Percentiles rank a stretch among this genome's conserved stretches.
Conservation (phyloP, 2,797 vertebrate genomes). For the Emys orbicularis region DNA sequence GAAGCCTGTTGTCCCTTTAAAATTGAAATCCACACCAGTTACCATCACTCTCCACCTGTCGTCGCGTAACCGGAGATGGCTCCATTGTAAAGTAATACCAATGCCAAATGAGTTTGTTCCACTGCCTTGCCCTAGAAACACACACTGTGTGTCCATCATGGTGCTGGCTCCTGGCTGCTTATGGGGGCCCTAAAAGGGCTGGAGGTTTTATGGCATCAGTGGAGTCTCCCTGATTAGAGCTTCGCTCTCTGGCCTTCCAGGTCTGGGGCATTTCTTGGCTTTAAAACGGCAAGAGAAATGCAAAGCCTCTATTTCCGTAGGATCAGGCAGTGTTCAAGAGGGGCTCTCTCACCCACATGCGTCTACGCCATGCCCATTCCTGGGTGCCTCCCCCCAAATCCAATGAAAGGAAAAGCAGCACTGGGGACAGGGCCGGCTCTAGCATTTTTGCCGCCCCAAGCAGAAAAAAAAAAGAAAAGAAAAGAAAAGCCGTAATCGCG, state of each 20-base stretch:
- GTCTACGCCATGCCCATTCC: neutral
- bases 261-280: neutral
- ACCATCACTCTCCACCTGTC: neutral
- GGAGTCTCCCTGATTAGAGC: neutral
- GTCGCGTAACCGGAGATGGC: neutral
- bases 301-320: neutral
- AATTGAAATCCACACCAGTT: neutral
- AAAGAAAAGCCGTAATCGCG: too few species aligned
- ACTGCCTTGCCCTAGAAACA: neutral
- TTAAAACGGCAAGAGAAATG: neutral
- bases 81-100: neutral
- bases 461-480: too few species aligned
- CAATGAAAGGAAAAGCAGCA: neutral
- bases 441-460: too few species aligned
- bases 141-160: neutral
- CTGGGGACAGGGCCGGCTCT: neutral
- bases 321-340: neutral
- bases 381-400: neutral
- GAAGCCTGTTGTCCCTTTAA: neutral
- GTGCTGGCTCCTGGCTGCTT: neutral
- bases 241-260: neutral
- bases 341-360: neutral
- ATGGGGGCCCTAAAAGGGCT: neutral
- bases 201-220: neutral
- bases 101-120: too few species aligned